These are phyloP conservation scores for Biston stratarius DNA, from an alignment of 2,888 invertebrate genomes.

Conservation along the genomic window DNA sequence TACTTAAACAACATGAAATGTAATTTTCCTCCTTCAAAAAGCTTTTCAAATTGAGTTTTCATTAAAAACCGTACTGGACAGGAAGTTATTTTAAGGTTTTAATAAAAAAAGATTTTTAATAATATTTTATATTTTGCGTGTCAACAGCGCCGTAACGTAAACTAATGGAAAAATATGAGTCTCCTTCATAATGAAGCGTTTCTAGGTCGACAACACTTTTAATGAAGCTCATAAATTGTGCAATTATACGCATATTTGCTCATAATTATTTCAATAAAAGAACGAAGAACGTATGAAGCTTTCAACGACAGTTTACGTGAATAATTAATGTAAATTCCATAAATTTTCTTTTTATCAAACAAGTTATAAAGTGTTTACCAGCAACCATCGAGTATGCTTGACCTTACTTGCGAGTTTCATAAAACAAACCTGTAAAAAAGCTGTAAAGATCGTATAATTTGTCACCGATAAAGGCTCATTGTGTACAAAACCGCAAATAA, in stretches of 20 bases:
- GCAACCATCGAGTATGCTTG: slow-evolving; percentile 28
- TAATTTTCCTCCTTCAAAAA: background rate
- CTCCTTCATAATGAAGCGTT: slow-evolving; percentile 37
- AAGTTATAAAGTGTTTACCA: slow-evolving; percentile 17
- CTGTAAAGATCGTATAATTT: slow-evolving; percentile 56
- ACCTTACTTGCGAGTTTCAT: slow-evolving; percentile 42
- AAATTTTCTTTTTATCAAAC: slow-evolving; percentile 13
- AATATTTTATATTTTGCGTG: slow-evolving; percentile 27
- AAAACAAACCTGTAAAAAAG: slow-evolving; percentile 53
- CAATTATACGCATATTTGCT: slow-evolving; percentile 33
- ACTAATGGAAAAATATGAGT: slow-evolving; percentile 60
- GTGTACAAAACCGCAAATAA: slow-evolving; percentile 46
- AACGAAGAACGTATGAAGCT: background rate
- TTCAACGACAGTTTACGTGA: background rate
- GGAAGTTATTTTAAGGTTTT: slow-evolving; percentile 45
- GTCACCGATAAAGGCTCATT: slow-evolving; percentile 54
- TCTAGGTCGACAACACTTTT: slow-evolving; percentile 46
- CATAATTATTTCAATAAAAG: slow-evolving; percentile 1
- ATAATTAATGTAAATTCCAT: slow-evolving; percentile 9
- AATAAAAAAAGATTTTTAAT: slow-evolving; percentile 21
- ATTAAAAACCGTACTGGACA: slow-evolving; percentile 27
- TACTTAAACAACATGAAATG: too few species aligned
- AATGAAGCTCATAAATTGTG: slow-evolving; percentile 53
- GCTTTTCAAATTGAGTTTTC: slow-evolving; percentile 23
- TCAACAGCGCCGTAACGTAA: slow-evolving; percentile 49